These are phyloP conservation scores for Aramus guarauna DNA, from an alignment of 2,113 vertebrate genomes.

Conservation along the genomic window DNA sequence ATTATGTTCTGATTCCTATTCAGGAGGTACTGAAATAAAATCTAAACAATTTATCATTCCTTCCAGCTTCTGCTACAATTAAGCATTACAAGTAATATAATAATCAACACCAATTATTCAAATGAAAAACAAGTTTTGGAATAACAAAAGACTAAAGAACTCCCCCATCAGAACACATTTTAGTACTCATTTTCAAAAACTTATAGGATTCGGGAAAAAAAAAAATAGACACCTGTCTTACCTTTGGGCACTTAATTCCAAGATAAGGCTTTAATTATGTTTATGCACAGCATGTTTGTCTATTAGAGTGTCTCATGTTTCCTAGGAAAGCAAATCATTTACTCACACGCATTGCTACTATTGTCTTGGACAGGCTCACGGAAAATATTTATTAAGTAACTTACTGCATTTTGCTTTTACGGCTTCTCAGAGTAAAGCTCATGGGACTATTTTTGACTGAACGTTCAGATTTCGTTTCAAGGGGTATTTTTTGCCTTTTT, in stretches of 20 bases:
- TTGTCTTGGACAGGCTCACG: neutral
- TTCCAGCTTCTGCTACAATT: neutral
- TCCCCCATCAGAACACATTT: neutral
- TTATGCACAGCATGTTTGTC: neutral
- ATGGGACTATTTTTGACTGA: neutral
- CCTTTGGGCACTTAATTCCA: neutral
- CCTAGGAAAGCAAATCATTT: neutral
- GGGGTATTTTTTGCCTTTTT: neutral
- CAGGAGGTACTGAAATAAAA: neutral
- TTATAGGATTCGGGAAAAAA: neutral
- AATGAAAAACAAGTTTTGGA: neutral
- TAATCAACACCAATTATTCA: neutral
- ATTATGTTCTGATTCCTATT: neutral
- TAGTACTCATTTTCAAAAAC: neutral
- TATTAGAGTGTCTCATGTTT: neutral
- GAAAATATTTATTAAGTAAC: neutral
- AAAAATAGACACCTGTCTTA: neutral
- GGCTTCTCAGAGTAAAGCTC: neutral
- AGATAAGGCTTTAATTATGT: neutral
- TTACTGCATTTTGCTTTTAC: neutral
- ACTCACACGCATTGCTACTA: neutral
- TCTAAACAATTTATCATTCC: neutral
- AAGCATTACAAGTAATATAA: neutral
- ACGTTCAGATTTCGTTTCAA: neutral
- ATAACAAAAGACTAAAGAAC: neutral